Conservation (phyloP, 1,140 invertebrate genomes). For the Heterodera carotae region DNA sequence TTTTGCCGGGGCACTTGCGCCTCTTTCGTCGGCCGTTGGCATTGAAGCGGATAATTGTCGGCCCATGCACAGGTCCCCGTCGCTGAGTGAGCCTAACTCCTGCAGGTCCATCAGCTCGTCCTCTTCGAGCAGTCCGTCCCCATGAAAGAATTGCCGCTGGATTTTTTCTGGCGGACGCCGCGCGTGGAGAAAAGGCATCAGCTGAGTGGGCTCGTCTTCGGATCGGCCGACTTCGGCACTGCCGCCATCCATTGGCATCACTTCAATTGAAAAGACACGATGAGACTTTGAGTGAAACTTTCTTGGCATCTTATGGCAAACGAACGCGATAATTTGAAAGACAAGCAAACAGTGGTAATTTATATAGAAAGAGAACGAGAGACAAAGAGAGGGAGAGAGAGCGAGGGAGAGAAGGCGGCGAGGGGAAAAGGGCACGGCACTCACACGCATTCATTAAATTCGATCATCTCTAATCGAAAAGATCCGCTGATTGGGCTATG, state of each 20-base stretch:
- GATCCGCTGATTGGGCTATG: too few relatives aligned
- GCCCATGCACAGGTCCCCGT: constrained; percentile 27
- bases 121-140: constrained; percentile 8
- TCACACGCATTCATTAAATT: too few relatives aligned
- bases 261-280: neutral
- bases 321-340: too few relatives aligned
- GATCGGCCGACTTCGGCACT: neutral
- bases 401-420: too few relatives aligned
- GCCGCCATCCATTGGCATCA: constrained; percentile 20
- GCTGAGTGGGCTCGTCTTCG: neutral
- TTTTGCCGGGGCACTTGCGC: neutral
- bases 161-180: neutral
- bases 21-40: neutral
- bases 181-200: neutral
- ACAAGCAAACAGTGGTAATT: too few relatives aligned
- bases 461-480: too few relatives aligned
- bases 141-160: neutral
- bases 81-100: constrained; percentile 25
- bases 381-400: neutral
- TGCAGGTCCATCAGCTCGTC: constrained; percentile 18
- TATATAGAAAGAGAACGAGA: neutral
- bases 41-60: constrained; percentile 11
- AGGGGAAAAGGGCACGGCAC: too few relatives aligned
- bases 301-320: neutral
- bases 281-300: neutral